Evolutionary conservation across 2,888 invertebrate genomes (phyloP).

Genomic region (Eupithecia subumbrata): DNA sequence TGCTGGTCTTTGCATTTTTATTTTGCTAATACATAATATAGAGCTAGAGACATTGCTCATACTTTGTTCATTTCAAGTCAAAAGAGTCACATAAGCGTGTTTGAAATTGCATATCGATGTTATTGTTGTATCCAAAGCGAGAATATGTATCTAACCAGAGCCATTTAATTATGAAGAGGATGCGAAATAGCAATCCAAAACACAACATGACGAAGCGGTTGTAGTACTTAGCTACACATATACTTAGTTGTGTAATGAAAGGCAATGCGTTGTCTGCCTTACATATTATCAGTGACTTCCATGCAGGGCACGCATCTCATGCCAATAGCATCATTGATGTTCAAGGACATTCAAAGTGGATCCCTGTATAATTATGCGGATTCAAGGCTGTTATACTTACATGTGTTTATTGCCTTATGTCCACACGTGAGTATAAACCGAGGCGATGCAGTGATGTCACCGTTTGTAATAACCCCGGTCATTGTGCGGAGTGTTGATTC

Average conservation of each 20-base stretch:
- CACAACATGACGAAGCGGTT: conserved; percentile 10
- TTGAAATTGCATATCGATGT: background rate
- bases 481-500: conserved; percentile 66
- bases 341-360: conserved; percentile 55
- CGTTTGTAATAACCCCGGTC: conserved; percentile 73
- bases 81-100: background rate
- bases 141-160: background rate
- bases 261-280: conserved; percentile 9
- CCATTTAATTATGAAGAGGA: conserved; percentile 6
- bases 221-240: background rate
- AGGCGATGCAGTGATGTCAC: conserved; percentile 72
- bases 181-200: conserved; percentile 17
- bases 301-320: conserved; percentile 30
- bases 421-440: conserved; percentile 28
- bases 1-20: conserved; percentile 1
- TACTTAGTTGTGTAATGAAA: conserved; percentile 9
- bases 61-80: background rate
- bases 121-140: background rate
- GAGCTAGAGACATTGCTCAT: background rate
- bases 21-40: background rate
- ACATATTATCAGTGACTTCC: conserved; percentile 25
- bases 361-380: conserved; percentile 33
- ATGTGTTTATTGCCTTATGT: conserved; percentile 34
- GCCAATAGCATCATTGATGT: conserved; percentile 50
- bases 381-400: conserved; percentile 44